Percentiles rank a stretch among this genome's conserved stretches.
Evolutionary conservation across 2,113 vertebrate genomes (phyloP).

Genomic region (Triplophysa dalaica): DNA sequence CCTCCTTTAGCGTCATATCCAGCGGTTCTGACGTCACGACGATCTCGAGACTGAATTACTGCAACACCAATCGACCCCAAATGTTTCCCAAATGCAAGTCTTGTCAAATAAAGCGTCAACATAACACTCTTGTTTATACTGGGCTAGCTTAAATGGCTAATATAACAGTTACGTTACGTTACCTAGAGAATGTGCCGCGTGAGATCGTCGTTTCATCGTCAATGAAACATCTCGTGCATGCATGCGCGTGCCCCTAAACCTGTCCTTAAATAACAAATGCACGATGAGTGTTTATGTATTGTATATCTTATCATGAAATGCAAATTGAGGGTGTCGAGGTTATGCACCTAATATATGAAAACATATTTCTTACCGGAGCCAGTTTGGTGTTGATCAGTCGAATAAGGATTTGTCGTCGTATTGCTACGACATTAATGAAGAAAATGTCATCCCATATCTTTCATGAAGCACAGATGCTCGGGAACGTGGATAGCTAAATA

Average conservation of each 20-base stretch:
- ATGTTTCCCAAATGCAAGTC: not conserved
- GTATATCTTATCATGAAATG: not conserved
- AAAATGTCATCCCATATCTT: conserved; percentile 1
- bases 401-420: not conserved
- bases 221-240: not conserved
- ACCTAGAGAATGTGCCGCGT: not conserved
- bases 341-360: not conserved
- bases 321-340: not conserved
- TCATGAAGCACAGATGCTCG: conserved; percentile 17
- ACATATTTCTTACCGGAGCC: conserved; percentile 19
- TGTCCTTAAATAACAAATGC: not conserved
- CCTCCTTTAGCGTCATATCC: not conserved
- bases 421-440: not conserved
- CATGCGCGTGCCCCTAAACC: not conserved
- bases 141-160: not conserved
- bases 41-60: conserved; percentile 3
- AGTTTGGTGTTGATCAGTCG: not conserved
- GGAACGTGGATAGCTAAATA: conserved; percentile 25
- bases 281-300: not conserved
- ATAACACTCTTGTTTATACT: not conserved
- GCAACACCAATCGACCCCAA: conserved; percentile 24
- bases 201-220: conserved; percentile 12
- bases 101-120: not conserved
- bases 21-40: not conserved
- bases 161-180: too few species aligned